A percentile compares a stretch with the other conserved stretches of the same genome.
These are phyloP conservation scores for Festucalex cinctus DNA, from an alignment of 2,113 vertebrate species.

Conservation along the genomic window DNA sequence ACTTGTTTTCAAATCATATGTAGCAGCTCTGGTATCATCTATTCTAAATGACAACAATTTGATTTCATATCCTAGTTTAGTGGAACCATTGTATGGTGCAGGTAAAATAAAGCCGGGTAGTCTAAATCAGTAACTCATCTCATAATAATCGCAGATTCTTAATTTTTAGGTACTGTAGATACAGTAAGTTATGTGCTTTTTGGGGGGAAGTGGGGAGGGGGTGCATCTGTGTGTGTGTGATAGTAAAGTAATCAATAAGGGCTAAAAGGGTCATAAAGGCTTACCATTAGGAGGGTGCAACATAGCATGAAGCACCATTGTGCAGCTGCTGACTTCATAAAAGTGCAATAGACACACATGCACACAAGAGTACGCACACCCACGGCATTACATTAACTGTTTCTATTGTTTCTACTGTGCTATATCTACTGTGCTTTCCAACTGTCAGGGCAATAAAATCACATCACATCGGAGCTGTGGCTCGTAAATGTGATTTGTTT, in stretches of 20 bases:
- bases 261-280: conserved; percentile 6
- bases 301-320: conserved; percentile 20
- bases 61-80: too few species aligned
- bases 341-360: conserved; percentile 12
- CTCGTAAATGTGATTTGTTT: conserved; percentile 63
- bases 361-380: neutral
- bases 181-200: neutral
- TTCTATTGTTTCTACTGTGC: conserved; percentile 35
- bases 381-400: conserved; percentile 22
- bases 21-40: too few species aligned
- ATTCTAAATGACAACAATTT: too few species aligned
- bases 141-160: conserved; percentile 33
- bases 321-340: conserved; percentile 24
- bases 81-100: too few species aligned
- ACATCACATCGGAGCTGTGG: conserved; percentile 42
- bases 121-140: conserved; percentile 3
- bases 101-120: neutral
- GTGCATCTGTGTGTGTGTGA: conserved; percentile 3
- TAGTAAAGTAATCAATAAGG: conserved; percentile 22
- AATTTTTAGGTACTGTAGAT: conserved; percentile 17
- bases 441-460: conserved; percentile 49
- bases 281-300: conserved; percentile 12
- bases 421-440: conserved; percentile 35
- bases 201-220: conserved; percentile 8
- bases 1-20: too few species aligned